Evolutionary conservation across 2,113 vertebrate genomes (phyloP).

Genomic region (Lynx canadensis): DNA sequence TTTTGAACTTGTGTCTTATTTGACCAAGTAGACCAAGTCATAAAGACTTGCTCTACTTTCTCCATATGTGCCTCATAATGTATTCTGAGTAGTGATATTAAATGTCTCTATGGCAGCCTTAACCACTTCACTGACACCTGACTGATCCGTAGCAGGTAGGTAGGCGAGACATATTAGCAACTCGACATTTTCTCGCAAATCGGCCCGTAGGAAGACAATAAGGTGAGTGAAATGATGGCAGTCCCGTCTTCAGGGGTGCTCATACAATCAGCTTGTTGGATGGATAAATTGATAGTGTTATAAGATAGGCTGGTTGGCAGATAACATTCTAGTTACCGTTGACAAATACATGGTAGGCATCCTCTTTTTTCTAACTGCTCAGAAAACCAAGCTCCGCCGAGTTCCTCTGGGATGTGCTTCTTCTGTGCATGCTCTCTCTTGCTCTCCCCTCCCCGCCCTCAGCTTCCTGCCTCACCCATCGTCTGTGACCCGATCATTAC

Average conservation of each 20-base stretch:
- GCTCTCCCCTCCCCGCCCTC: rapidly evolving
- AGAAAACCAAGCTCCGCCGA: neutral
- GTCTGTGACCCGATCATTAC: neutral
- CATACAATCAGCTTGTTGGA: neutral
- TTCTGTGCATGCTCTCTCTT: neutral
- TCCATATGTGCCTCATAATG: neutral
- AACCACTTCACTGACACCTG: neutral
- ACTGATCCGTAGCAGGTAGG: neutral
- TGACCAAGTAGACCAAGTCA: neutral
- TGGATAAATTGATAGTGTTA: neutral
- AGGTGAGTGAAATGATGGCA: neutral
- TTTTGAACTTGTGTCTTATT: neutral
- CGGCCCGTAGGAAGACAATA: neutral
- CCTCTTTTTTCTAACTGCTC: neutral
- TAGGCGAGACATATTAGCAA: neutral
- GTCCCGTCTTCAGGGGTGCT: neutral
- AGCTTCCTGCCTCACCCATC: neutral
- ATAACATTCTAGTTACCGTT: neutral
- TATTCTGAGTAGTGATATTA: neutral
- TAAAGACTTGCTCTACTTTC: neutral
- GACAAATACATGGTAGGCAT: neutral
- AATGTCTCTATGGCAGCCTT: neutral
- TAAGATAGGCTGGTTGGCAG: neutral
- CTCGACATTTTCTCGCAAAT: neutral
- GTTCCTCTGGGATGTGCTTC: neutral